Evolutionary conservation across 2,888 invertebrate species (phyloP).

Genomic region (Drosophila pseudotalamancana): DNA sequence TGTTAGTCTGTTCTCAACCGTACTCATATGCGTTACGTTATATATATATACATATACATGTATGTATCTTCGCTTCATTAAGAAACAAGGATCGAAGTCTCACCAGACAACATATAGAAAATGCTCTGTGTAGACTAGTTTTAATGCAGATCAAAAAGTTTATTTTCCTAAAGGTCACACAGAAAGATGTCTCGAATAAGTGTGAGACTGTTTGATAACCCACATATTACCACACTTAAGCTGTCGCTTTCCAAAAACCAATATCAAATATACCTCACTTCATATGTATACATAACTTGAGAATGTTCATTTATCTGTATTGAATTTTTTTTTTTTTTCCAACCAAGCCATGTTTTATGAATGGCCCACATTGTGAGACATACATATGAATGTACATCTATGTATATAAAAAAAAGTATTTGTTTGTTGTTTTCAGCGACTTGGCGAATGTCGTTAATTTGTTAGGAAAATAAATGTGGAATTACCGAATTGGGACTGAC

Average conservation of each 20-base stretch:
- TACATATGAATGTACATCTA: neutral
- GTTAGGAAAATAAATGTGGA: constrained; percentile 43
- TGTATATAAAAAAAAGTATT: constrained; percentile 24
- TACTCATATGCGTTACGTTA: no score
- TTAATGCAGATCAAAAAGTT: constrained; percentile 15
- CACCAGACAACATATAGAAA: neutral
- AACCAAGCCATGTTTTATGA: constrained; percentile 51
- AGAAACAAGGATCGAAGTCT: neutral
- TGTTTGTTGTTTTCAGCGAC: constrained; percentile 33
- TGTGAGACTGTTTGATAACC: constrained; percentile 39
- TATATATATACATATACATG: no score
- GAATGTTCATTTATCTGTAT: constrained; percentile 33
- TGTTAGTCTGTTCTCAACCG: no score
- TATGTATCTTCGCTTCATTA: no score
- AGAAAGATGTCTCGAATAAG: constrained; percentile 10
- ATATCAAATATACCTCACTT: constrained; percentile 24
- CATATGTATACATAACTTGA: constrained; percentile 3
- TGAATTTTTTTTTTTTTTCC: neutral
- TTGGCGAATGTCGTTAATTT: constrained; percentile 56
- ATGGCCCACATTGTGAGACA: constrained; percentile 69
- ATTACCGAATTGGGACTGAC: constrained; percentile 17
- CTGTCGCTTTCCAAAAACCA: constrained; percentile 20
- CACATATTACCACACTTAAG: constrained; percentile 36
- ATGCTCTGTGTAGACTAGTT: neutral
- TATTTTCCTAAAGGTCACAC: neutral